Conservation (phyloP, 2,888 invertebrate genomes). For the Drosophila longiperda region DNA sequence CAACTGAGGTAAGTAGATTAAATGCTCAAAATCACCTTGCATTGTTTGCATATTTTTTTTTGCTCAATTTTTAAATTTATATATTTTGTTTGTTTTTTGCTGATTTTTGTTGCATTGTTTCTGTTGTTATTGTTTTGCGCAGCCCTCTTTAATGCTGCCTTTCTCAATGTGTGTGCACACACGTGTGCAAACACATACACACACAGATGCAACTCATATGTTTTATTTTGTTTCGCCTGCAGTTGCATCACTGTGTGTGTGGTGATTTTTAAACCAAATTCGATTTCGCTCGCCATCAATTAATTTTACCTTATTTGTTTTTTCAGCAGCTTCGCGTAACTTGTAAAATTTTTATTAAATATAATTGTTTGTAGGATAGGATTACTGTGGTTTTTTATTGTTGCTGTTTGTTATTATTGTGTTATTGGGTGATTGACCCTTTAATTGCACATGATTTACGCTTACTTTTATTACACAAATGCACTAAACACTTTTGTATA, state of each 20-base stretch:
- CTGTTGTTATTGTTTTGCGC: conserved; percentile 59
- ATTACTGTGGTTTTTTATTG: not conserved
- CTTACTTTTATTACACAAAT: conserved; percentile 43
- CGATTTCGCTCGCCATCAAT: conserved; percentile 22
- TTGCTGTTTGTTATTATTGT: conserved; percentile 21
- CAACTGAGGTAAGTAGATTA: conserved; percentile 54
- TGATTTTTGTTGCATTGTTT: conserved; percentile 42
- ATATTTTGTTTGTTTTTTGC: conserved; percentile 37
- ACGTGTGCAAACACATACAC: conserved; percentile 23
- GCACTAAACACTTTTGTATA: conserved; percentile 28
- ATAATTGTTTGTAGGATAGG: conserved; percentile 7
- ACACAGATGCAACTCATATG: not conserved
- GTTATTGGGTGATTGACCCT: conserved; percentile 63
- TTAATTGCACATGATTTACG: conserved; percentile 64
- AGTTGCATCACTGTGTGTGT: conserved; percentile 58
- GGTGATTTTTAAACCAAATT: conserved; percentile 38
- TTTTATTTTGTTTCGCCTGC: conserved; percentile 49
- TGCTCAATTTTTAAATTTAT: conserved; percentile 6
- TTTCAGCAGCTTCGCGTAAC: conserved; percentile 3
- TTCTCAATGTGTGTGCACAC: conserved; percentile 39
- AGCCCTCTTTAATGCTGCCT: conserved; percentile 50
- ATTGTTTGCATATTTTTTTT: conserved; percentile 44
- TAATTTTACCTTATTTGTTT: conserved; percentile 32
- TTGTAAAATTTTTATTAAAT: conserved; percentile 1
- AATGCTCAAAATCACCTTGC: conserved; percentile 61